Percentiles rank a stretch among this genome's conserved stretches.
phyloP scores from a whole-genome alignment of 2,797 vertebrate genomes.

The Gobionotothen gibberifrons region DNA sequence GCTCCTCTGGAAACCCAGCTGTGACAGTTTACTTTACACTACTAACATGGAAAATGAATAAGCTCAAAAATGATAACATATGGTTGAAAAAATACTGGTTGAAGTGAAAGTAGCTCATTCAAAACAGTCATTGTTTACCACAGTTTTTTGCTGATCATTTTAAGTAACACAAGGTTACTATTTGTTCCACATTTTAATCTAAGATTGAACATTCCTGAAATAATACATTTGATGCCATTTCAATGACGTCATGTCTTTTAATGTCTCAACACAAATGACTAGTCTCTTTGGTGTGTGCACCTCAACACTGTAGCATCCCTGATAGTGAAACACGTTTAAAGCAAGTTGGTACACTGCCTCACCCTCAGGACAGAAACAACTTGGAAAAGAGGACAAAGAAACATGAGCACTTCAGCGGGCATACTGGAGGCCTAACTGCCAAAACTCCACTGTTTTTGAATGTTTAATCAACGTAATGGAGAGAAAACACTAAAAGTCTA shows the following conservation, averaged over 20 bases:
- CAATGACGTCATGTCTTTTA: no score
- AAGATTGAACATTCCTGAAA: not conserved
- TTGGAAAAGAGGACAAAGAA: not conserved
- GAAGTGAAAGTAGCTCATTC: not conserved
- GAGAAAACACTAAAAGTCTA: no score
- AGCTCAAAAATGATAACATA: no score
- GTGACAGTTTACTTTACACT: not conserved
- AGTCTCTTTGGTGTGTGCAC: not conserved
- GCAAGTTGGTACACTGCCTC: not conserved
- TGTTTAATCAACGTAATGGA: no score
- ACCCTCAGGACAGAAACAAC: not conserved
- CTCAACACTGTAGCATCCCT: no score
- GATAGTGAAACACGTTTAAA: not conserved
- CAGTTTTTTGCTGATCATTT: not conserved
- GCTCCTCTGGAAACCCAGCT: not conserved
- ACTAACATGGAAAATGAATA: not conserved
- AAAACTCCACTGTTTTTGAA: not conserved
- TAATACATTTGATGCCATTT: no score
- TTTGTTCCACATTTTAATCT: not conserved
- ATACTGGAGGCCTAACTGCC: not conserved
- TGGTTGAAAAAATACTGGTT: not conserved
- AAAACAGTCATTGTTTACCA: not conserved
- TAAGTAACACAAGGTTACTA: not conserved
- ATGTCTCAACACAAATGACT: slow-evolving; percentile 1
- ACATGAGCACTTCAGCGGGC: not conserved